phyloP scores from a whole-genome alignment of 2,888 invertebrate genomes.

The Glomeris marginata region DNA sequence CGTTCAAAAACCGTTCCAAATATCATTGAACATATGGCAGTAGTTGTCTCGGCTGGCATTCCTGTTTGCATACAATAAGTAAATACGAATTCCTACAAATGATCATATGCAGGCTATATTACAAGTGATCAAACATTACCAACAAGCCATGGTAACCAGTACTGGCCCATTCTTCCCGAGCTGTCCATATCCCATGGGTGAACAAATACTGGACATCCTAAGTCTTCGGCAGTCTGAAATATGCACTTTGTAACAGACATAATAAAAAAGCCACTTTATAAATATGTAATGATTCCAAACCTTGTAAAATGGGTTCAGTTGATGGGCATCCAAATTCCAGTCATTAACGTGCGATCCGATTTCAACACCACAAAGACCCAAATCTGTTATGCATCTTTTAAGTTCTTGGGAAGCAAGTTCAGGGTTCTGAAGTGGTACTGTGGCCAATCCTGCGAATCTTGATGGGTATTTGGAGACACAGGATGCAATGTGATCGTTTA shows the following conservation, averaged over 20 bases:
- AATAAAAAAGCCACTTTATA: not conserved
- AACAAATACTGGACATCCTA: slow-evolving; percentile 36
- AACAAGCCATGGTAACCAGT: slow-evolving; percentile 42
- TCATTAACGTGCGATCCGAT: slow-evolving; percentile 42
- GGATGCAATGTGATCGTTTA: slow-evolving; percentile 38
- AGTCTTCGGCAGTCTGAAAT: slow-evolving; percentile 34
- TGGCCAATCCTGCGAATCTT: slow-evolving; percentile 37
- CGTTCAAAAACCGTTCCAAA: slow-evolving; percentile 39
- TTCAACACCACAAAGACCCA: slow-evolving; percentile 36
- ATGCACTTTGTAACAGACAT: not conserved
- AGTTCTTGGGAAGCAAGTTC: slow-evolving; percentile 36
- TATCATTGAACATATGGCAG: slow-evolving; percentile 36
- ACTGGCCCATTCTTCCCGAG: slow-evolving; percentile 35
- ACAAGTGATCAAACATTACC: slow-evolving; percentile 29
- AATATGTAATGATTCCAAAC: slow-evolving; percentile 22
- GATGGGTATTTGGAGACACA: slow-evolving; percentile 32
- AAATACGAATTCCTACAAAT: too few relatives aligned
- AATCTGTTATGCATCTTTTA: slow-evolving; percentile 31
- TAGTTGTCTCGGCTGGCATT: slow-evolving; percentile 41
- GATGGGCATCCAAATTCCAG: slow-evolving; percentile 37
- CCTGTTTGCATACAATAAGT: slow-evolving; percentile 23
- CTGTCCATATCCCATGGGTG: slow-evolving; percentile 43
- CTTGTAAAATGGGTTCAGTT: slow-evolving; percentile 37
- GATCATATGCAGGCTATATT: too few relatives aligned
- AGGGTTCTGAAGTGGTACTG: slow-evolving; percentile 39